A percentile compares a stretch with the other conserved stretches of the same genome.
Conservation (phyloP, 2,113 vertebrate genomes). For the Globicephala melas region DNA sequence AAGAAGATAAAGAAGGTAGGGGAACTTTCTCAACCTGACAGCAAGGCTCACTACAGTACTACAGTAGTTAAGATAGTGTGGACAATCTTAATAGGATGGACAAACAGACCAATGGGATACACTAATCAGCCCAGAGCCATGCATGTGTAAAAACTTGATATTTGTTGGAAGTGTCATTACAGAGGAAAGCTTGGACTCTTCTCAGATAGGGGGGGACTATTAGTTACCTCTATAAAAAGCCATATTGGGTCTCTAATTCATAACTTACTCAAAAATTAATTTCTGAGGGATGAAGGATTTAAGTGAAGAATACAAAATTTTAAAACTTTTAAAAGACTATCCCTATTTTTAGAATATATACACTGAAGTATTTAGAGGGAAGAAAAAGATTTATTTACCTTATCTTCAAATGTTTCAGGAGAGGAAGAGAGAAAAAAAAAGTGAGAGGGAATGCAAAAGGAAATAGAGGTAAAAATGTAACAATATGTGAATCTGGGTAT, state of each 20-base stretch:
- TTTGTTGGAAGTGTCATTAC: background rate
- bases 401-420: background rate
- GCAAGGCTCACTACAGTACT: background rate
- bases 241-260: background rate
- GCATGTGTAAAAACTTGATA: background rate
- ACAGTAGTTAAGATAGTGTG: background rate
- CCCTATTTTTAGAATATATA: background rate
- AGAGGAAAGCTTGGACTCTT: background rate
- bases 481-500: background rate
- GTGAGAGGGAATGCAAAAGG: background rate
- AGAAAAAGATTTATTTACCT: background rate
- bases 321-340: background rate
- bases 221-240: background rate
- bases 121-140: background rate
- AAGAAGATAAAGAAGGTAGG: background rate
- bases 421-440: background rate
- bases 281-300: background rate
- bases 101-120: background rate
- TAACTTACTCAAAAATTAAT: constrained; percentile 28
- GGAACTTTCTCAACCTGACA: background rate
- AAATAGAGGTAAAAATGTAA: background rate
- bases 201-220: background rate
- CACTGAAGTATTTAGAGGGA: background rate
- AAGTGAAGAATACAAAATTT: background rate
- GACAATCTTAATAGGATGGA: background rate